Percentiles rank a stretch among this genome's conserved stretches.
These are phyloP conservation scores for Acleris emargana DNA, from an alignment of 2,888 invertebrate species.

Conservation along the genomic window DNA sequence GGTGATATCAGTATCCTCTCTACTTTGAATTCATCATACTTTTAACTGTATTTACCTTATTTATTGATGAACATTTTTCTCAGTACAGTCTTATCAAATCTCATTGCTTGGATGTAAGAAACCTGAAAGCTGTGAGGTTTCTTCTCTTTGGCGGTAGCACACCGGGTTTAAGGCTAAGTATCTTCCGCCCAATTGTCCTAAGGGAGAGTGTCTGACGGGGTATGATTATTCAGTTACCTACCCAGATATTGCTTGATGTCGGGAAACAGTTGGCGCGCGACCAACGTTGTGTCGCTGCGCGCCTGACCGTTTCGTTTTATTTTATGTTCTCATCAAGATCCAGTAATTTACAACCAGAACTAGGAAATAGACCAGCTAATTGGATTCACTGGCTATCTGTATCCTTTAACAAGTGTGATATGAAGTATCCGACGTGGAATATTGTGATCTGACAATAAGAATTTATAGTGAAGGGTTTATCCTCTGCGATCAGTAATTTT, in stretches of 20 bases:
- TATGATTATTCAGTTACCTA: conserved; percentile 29
- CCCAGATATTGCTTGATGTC: conserved; percentile 33
- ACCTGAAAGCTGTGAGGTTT: too few species aligned
- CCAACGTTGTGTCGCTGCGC: conserved; percentile 72
- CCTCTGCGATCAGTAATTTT: neutral
- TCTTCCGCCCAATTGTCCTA: conserved; percentile 12
- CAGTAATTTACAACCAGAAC: conserved; percentile 56
- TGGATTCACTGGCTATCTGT: conserved; percentile 35
- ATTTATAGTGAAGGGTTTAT: neutral
- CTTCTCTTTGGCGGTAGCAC: neutral
- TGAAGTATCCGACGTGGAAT: conserved; percentile 15
- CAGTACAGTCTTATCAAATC: too few species aligned
- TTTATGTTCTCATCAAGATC: conserved; percentile 76
- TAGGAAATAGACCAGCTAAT: conserved; percentile 44
- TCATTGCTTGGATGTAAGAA: too few species aligned
- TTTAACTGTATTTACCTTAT: too few species aligned
- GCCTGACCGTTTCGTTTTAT: conserved; percentile 73
- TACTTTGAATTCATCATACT: too few species aligned
- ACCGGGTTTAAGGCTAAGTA: neutral
- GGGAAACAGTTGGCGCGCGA: conserved; percentile 68
- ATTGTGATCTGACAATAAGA: neutral
- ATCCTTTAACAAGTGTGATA: conserved; percentile 22
- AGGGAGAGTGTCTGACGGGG: conserved; percentile 19
- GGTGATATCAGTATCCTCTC: too few species aligned
- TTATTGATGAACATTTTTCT: too few species aligned